Evolutionary conservation across 2,113 vertebrate genomes (phyloP).

Genomic region (Charadrius vociferus): DNA sequence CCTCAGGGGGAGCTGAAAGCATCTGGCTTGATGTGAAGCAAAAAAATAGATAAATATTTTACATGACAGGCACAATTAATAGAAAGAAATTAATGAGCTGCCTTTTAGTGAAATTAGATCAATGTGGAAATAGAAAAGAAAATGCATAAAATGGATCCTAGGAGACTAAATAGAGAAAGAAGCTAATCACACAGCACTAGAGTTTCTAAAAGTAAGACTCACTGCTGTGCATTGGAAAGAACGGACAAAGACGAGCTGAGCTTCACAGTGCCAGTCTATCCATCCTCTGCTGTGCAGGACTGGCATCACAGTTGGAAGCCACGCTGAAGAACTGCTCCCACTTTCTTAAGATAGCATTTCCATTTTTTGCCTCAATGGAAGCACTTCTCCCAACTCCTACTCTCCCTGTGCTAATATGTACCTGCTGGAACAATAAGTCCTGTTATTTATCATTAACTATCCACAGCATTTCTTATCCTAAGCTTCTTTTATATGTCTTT

Average conservation of each 20-base stretch:
- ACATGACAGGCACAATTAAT: conserved; percentile 16
- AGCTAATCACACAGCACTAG: background rate
- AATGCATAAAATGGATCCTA: background rate
- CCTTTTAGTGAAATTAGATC: conserved; percentile 19
- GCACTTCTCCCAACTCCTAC: conserved; percentile 13
- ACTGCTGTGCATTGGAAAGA: background rate
- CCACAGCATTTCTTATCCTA: background rate
- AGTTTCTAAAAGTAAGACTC: conserved; percentile 9
- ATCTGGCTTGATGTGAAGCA: background rate
- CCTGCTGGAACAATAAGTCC: conserved; percentile 2
- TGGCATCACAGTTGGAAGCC: conserved; percentile 54
- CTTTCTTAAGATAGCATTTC: conserved; percentile 58
- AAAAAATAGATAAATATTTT: background rate
- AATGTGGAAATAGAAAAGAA: background rate
- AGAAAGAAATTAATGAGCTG: conserved; percentile 30
- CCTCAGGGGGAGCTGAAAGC: background rate
- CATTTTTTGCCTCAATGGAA: conserved; percentile 42
- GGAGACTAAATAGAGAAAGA: conserved; percentile 18
- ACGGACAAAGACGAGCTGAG: background rate
- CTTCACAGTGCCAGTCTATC: background rate
- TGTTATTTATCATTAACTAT: background rate
- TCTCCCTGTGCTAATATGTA: conserved; percentile 15
- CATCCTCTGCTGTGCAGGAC: conserved; percentile 18
- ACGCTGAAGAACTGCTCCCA: background rate
- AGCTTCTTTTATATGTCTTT: background rate